phyloP scores from a whole-genome alignment of 2,113 vertebrate species.

The Tretioscincus oriximinensis region DNA sequence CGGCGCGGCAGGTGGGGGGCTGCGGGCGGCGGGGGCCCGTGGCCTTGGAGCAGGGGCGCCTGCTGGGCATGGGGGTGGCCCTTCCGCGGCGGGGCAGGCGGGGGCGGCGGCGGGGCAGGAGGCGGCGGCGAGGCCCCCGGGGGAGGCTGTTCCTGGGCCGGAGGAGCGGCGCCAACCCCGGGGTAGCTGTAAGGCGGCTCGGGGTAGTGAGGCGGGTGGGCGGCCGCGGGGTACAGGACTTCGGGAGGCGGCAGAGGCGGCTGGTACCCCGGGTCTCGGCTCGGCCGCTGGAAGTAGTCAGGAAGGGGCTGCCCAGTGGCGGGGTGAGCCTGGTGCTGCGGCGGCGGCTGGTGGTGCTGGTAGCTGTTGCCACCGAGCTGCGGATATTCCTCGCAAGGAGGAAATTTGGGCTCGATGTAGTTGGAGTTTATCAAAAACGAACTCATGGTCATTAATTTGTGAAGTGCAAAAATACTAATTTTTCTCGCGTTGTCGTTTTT shows the following conservation, averaged over 20 bases:
- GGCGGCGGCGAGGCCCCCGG: slow-evolving; percentile 56
- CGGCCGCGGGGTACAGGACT: slow-evolving; percentile 72
- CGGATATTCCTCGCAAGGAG: slow-evolving; percentile 95
- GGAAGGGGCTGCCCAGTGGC: slow-evolving; percentile 50
- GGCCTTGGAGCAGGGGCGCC: slow-evolving; percentile 80
- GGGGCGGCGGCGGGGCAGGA: slow-evolving; percentile 40
- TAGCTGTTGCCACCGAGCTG: slow-evolving; percentile 86
- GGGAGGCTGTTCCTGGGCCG: slow-evolving; percentile 51
- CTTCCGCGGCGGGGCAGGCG: slow-evolving; percentile 54
- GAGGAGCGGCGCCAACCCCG: slow-evolving; percentile 48
- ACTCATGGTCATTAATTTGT: slow-evolving; percentile 99
- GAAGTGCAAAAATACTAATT: slow-evolving; percentile 99
- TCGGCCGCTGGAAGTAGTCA: slow-evolving; percentile 88
- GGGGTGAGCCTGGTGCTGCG: slow-evolving; percentile 74
- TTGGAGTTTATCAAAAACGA: slow-evolving; percentile 99
- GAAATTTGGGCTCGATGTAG: slow-evolving; percentile 98
- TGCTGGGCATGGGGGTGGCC: slow-evolving; percentile 80
- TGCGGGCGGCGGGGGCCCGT: slow-evolving; percentile 62
- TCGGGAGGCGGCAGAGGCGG: slow-evolving; percentile 72
- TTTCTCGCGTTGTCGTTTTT: slow-evolving; percentile 99
- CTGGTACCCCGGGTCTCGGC: slow-evolving; percentile 83
- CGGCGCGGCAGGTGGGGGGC: slow-evolving; percentile 52
- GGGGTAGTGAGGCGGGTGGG: slow-evolving; percentile 79
- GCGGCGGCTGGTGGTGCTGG: slow-evolving; percentile 34
- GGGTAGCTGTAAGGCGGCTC: slow-evolving; percentile 84